Percentiles rank a stretch among this genome's conserved stretches.
phyloP scores from a whole-genome alignment of 2,888 invertebrate species.

The Unio delphinus region DNA sequence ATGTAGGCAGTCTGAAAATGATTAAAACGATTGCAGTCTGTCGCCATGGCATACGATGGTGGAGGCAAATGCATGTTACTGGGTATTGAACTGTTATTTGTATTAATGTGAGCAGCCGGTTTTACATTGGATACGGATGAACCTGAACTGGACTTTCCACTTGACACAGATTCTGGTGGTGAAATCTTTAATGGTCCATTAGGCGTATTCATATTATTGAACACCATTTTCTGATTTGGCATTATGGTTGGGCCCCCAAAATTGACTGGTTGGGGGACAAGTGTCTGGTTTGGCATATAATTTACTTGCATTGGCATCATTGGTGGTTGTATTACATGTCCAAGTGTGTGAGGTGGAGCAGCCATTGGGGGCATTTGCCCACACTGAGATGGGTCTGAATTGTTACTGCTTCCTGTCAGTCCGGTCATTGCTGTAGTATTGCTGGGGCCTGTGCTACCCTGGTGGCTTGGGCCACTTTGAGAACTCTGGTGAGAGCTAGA shows the following conservation, averaged over 20 bases:
- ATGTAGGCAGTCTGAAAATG: conserved; percentile 58
- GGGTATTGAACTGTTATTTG: conserved; percentile 30
- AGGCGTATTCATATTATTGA: conserved; percentile 36
- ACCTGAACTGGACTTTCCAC: conserved; percentile 62
- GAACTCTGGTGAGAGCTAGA: conserved; percentile 64
- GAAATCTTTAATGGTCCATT: conserved; percentile 57
- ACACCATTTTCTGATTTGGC: conserved; percentile 38
- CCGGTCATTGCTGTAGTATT: conserved; percentile 75
- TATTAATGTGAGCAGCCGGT: conserved; percentile 25
- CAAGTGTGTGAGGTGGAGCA: conserved; percentile 19
- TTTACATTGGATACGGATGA: conserved; percentile 41
- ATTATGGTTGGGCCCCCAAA: conserved; percentile 11
- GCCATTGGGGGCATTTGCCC: conserved; percentile 27
- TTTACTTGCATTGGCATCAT: conserved; percentile 11
- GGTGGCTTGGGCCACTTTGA: conserved; percentile 62
- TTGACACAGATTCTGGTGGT: conserved; percentile 65
- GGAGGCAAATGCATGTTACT: conserved; percentile 20
- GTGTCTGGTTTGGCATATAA: conserved; percentile 30
- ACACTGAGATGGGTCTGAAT: conserved; percentile 47
- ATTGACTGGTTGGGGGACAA: conserved; percentile 21
- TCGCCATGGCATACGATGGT: conserved; percentile 19
- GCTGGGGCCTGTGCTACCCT: conserved; percentile 74
- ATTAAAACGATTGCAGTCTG: conserved; percentile 58
- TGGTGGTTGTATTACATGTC: background rate
- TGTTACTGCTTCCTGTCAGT: conserved; percentile 65